Percentiles rank a stretch among this genome's conserved stretches.
Evolutionary conservation across 64 coral and sea anemone genomes (phyloP).

Genomic region (Dendronephthya gigantea): DNA sequence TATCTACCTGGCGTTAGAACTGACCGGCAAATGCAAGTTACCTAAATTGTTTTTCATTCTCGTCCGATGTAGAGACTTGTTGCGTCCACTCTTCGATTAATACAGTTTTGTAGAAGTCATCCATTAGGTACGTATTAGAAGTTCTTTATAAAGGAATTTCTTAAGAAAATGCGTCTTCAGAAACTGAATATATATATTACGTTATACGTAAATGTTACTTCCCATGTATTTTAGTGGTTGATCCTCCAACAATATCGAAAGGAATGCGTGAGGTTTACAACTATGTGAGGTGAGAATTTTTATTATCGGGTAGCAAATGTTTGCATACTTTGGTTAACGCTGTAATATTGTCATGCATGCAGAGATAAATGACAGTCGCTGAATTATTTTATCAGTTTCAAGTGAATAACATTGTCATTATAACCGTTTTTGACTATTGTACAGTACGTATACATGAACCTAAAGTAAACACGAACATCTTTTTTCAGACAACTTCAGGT

Average conservation of each 20-base stretch:
- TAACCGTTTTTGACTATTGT: too few species aligned
- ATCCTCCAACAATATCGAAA: constrained; percentile 10
- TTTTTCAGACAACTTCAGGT: constrained; percentile 1
- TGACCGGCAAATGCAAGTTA: not conserved
- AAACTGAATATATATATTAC: too few species aligned
- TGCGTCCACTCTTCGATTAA: not conserved
- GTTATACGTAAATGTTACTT: too few species aligned
- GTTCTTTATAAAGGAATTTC: too few species aligned
- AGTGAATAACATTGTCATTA: too few species aligned
- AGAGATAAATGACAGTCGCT: too few species aligned
- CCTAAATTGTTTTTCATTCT: not conserved
- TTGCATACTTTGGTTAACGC: not conserved
- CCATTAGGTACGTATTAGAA: not conserved
- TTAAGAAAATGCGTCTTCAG: too few species aligned
- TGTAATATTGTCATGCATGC: too few species aligned
- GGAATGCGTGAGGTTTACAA: not conserved
- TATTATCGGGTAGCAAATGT: too few species aligned
- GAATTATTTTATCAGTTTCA: too few species aligned
- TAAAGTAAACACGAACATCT: not conserved
- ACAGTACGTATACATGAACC: too few species aligned
- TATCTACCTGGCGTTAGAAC: not conserved
- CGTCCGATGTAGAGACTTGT: not conserved
- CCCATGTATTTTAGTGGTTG: not conserved
- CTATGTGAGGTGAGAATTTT: not conserved
- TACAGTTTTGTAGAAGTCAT: constrained; percentile 8